phyloP scores from a whole-genome alignment of 2,113 vertebrate species.

The Micronycteris hirsuta region DNA sequence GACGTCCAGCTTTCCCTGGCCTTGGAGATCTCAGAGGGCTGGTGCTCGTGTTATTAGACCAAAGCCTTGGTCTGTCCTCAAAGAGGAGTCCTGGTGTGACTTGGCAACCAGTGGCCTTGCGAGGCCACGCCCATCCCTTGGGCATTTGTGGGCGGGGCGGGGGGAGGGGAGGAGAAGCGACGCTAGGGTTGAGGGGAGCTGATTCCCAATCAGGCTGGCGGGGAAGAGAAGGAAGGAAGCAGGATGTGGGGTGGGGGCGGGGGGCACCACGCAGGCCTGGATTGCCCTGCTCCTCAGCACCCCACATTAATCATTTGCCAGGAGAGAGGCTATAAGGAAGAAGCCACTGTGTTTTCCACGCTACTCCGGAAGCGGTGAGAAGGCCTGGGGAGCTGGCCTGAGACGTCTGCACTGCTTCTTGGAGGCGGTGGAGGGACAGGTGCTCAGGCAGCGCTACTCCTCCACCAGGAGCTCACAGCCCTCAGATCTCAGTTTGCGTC shows the following conservation, averaged over 20 bases:
- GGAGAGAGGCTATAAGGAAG: background rate
- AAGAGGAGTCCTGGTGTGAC: background rate
- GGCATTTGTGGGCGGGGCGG: background rate
- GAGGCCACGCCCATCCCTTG: background rate
- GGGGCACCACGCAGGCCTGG: background rate
- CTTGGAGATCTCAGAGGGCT: background rate
- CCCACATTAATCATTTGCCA: background rate
- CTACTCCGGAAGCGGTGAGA: background rate
- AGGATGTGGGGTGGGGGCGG: fast-evolving
- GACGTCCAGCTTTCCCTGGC: background rate
- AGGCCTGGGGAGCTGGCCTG: background rate
- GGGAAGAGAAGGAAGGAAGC: background rate
- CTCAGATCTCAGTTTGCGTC: background rate
- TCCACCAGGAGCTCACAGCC: fast-evolving
- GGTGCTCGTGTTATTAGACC: background rate
- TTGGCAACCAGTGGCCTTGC: slow-evolving; percentile 11
- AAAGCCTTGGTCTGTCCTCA: slow-evolving; percentile 31
- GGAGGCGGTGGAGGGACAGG: background rate
- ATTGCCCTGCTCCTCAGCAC: background rate
- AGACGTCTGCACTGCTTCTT: background rate
- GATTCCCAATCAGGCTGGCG: background rate
- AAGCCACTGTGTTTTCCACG: background rate
- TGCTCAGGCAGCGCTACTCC: background rate
- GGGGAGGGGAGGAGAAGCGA: background rate
- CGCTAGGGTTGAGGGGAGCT: background rate